These are phyloP conservation scores for Hemitrygon akajei DNA, from an alignment of 2,797 vertebrate genomes.

Conservation along the genomic window DNA sequence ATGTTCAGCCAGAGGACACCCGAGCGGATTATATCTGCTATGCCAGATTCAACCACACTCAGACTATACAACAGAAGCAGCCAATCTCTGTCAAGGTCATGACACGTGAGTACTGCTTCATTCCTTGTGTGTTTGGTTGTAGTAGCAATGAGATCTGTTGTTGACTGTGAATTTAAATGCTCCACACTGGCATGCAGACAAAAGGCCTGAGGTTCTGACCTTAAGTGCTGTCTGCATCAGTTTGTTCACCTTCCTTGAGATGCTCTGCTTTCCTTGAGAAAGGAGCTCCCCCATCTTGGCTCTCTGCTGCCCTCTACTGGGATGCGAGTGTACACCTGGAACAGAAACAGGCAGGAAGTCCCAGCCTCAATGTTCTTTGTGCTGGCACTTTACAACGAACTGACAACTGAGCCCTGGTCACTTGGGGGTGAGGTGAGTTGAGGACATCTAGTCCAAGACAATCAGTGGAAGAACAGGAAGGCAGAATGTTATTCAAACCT, in stretches of 20 bases:
- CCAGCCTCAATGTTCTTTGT: neutral
- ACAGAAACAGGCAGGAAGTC: no score
- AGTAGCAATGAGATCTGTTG: neutral
- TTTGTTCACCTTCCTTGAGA: neutral
- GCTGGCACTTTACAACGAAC: neutral
- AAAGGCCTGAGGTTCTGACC: neutral
- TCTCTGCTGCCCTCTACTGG: neutral
- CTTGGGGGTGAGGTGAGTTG: neutral
- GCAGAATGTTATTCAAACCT: no score
- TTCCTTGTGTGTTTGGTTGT: neutral
- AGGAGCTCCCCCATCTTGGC: neutral
- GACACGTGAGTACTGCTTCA: slow-evolving; percentile 69
- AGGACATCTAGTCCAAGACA: neutral
- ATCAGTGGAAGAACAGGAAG: no score
- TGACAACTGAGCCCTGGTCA: neutral
- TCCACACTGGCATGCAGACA: neutral
- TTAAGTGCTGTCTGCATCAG: neutral
- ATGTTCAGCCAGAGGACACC: slow-evolving; percentile 76
- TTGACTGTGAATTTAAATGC: neutral
- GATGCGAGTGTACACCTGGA: neutral
- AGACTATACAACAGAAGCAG: slow-evolving; percentile 98
- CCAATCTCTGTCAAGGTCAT: slow-evolving; percentile 87
- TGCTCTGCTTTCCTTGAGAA: neutral
- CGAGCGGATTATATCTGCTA: slow-evolving; percentile 95
- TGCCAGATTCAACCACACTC: slow-evolving; percentile 91